Conservation (phyloP, 35 echinoderm and acorn worm species). For the Lytechinus variegatus region DNA sequence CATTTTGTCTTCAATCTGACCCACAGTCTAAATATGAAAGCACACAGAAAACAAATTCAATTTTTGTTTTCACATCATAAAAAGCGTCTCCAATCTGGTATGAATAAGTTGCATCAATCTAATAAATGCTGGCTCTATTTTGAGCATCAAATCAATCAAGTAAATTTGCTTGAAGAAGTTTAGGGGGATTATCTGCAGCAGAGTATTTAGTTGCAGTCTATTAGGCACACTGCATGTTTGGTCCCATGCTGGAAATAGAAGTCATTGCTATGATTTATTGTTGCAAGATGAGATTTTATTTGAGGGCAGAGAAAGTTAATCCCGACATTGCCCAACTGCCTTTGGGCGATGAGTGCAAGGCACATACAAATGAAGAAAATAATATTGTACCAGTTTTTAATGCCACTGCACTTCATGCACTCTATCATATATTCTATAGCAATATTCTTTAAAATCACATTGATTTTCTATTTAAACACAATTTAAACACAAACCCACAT, state of each 20-base stretch:
- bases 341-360: not conserved
- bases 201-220: slow-evolving; percentile 24
- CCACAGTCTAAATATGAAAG: not conserved
- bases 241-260: not conserved
- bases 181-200: not conserved
- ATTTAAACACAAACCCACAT: no score
- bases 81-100: not conserved
- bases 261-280: not conserved
- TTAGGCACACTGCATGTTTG: not conserved
- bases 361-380: not conserved
- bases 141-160: slow-evolving; percentile 20
- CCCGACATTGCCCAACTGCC: not conserved
- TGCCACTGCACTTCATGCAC: not conserved
- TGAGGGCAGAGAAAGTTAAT: slow-evolving; percentile 35
- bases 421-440: no score
- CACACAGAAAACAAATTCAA: not conserved
- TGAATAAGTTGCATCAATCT: slow-evolving; percentile 13
- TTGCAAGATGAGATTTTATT: slow-evolving; percentile 5
- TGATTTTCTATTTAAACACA: no score
- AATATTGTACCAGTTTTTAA: not conserved
- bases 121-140: slow-evolving; percentile 30
- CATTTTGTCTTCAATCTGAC: not conserved
- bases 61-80: slow-evolving; percentile 11
- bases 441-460: no score
- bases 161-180: slow-evolving; percentile 19